Evolutionary conservation across 2,888 invertebrate species (phyloP).

Genomic region (Drosophila melanosoma): DNA sequence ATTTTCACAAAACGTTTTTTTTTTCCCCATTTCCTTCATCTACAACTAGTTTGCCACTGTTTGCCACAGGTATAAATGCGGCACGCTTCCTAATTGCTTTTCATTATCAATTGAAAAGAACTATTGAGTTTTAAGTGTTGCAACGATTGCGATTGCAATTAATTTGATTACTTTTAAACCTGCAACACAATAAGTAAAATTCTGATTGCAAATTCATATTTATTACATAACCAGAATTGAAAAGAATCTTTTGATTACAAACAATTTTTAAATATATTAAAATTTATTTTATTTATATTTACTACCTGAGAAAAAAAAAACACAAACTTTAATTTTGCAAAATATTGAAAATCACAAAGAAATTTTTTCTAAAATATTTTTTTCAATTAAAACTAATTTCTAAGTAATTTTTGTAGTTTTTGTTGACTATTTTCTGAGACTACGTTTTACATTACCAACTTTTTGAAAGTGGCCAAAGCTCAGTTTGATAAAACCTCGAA

Average conservation of each 20-base stretch:
- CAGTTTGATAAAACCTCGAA: neutral
- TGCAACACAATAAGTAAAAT: slow-evolving; percentile 19
- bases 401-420: neutral
- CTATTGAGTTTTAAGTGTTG: slow-evolving; percentile 49
- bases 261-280: neutral
- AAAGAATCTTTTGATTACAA: neutral
- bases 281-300: neutral
- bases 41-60: slow-evolving; percentile 15
- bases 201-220: slow-evolving; percentile 12
- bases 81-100: slow-evolving; percentile 73
- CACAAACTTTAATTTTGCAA: too few species aligned
- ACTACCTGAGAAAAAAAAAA: too few species aligned
- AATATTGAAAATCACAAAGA: too few species aligned
- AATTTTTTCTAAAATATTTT: too few species aligned
- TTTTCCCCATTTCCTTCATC: slow-evolving; percentile 6
- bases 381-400: neutral
- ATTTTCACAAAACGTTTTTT: slow-evolving; percentile 37
- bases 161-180: slow-evolving; percentile 28
- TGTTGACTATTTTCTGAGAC: neutral
- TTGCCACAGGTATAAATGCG: slow-evolving; percentile 24
- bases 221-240: neutral
- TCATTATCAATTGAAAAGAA: slow-evolving; percentile 67
- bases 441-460: neutral
- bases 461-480: neutral
- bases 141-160: slow-evolving; percentile 13